Base-by-base conservation (phyloP, 2,888 invertebrate species). In the Epicampocera succincta region DNA sequence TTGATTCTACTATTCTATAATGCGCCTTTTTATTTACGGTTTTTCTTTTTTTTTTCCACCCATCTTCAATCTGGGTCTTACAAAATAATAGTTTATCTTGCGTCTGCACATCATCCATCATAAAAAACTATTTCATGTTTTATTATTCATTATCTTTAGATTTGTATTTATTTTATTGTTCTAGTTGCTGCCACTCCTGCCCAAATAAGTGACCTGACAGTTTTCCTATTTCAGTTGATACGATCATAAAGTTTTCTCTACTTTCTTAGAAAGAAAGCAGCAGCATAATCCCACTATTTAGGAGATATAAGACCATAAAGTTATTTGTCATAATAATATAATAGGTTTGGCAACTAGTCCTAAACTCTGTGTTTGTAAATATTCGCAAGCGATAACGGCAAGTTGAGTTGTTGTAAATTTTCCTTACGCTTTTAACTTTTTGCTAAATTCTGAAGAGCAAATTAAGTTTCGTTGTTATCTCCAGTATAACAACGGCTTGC, bases 251-350 rank as follows among this genome's bases (percentile, higher is more conserved):
- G 33, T 63, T 58, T 50, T 11, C 25, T 48, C 11, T 4, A 11
- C 6, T 48, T 54, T 33, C 21, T 21, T 19, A 1, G 5, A 1
- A 11, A 15, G 8, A n/a, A 12, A 29, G 42, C n/a, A 48, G 48
- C 15, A 42, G 29, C 38, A 6, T 38, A 66, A 48, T 15, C 12
- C 25, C 13, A 40, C 8, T n/a, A 58, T 33, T n/a, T 48, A 3
- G 66, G 25, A 54, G 21, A 42, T 52, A 9, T 3, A 33, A 33
- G 15, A n/a, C 15, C 38, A 40, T 38, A 58, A 60, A 33, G 48
- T 58, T 58, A 66, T 66, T 66, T 75, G 63, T 69, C 54, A 56
- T 54, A 76, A 76, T 54, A 63, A 63, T 69, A 54, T 76, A 66
- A 75, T 58, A n/a, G 13, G 46, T 46, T 50, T 40, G 19, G 63